A percentile compares a stretch with the other conserved stretches of the same genome.
phyloP scores from a whole-genome alignment of 23 tunicate genomes.

The Trididemnum miniatum region DNA sequence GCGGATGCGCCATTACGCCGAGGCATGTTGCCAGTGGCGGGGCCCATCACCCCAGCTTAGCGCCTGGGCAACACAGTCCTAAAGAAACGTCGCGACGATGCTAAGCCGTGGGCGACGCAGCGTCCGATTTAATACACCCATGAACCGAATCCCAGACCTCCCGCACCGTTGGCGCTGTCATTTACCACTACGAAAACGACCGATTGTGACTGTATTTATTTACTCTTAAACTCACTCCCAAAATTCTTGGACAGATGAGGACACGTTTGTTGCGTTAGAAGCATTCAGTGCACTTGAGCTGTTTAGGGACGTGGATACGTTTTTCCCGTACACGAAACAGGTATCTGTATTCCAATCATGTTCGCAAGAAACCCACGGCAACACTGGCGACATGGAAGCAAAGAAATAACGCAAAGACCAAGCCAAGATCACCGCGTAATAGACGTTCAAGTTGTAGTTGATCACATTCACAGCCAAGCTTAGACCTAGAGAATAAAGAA shows the following conservation, averaged over 20 bases:
- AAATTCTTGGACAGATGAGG: constrained; percentile 79
- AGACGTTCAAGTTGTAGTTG: constrained; percentile 80
- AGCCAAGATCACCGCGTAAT: constrained; percentile 88
- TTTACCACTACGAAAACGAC: no score
- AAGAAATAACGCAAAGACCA: constrained; percentile 89
- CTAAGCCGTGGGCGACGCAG: no score
- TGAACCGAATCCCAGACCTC: no score
- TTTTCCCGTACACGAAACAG: constrained; percentile 66
- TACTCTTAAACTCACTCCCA: constrained; percentile 75
- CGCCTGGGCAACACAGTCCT: no score
- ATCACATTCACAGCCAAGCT: constrained; percentile 89
- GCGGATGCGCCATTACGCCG: no score
- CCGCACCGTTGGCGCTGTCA: no score
- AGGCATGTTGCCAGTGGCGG: no score
- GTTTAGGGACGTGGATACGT: not conserved
- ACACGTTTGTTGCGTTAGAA: not conserved
- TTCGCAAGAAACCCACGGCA: constrained; percentile 86
- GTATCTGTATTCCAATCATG: constrained; percentile 73
- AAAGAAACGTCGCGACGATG: no score
- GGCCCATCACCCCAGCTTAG: no score
- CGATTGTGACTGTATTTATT: no score
- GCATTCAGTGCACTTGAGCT: not conserved
- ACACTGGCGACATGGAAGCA: constrained; percentile 71
- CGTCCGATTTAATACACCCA: no score
- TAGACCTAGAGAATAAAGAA: constrained; percentile 41